phyloP scores from a whole-genome alignment of 2,113 vertebrate genomes.

The Cervus canadensis region DNA sequence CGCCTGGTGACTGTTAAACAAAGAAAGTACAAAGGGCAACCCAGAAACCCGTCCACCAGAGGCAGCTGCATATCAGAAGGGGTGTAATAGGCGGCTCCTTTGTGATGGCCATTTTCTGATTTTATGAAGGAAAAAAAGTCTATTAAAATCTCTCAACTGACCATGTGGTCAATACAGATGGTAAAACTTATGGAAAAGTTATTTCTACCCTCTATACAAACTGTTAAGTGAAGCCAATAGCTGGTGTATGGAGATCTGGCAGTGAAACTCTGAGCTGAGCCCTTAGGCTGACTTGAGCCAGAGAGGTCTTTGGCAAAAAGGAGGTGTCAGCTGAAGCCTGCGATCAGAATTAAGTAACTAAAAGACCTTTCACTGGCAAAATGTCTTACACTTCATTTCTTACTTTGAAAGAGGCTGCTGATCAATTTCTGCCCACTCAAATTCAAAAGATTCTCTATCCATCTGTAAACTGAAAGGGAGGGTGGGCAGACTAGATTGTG shows the following conservation, averaged over 20 bases:
- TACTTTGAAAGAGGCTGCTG: neutral
- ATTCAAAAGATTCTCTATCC: neutral
- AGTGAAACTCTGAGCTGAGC: neutral
- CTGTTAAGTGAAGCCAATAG: neutral
- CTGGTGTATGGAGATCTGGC: neutral
- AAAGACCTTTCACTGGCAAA: neutral
- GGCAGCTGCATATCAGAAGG: neutral
- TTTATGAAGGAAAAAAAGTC: neutral
- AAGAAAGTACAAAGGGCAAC: constrained; percentile 21
- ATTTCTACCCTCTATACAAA: neutral
- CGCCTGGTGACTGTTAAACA: constrained; percentile 11
- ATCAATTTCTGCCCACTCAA: neutral
- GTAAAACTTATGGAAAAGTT: constrained; percentile 40
- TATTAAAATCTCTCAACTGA: accelerated
- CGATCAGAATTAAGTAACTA: neutral
- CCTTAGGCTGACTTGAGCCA: neutral
- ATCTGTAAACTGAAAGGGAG: constrained; percentile 31
- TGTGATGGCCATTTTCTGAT: neutral
- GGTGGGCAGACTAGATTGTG: neutral
- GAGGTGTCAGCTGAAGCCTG: neutral
- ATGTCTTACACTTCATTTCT: neutral
- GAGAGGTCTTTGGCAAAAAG: neutral
- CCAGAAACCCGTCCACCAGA: neutral
- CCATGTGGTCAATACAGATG: accelerated
- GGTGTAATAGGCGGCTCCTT: neutral